phyloP scores from a whole-genome alignment of 2,888 invertebrate genomes.

The Serripes groenlandicus region DNA sequence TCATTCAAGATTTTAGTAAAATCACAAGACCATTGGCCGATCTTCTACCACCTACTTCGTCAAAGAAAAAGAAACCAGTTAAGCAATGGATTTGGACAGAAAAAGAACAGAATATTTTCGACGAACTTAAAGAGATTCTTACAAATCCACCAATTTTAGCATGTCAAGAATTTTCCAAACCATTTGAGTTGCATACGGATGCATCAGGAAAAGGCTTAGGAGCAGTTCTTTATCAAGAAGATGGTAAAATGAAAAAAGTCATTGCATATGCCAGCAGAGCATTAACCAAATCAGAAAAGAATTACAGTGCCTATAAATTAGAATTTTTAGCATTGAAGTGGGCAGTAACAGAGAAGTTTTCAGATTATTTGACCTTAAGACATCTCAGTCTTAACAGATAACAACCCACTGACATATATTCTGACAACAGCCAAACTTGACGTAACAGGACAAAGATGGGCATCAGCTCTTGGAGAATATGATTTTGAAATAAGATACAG shows the following conservation, averaged over 20 bases:
- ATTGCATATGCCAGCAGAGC: slow-evolving; percentile 4
- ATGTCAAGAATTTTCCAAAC: slow-evolving; percentile 16
- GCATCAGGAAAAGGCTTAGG: not conserved
- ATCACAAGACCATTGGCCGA: slow-evolving; percentile 48
- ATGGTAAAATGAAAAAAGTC: not conserved
- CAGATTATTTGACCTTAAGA: too few relatives aligned
- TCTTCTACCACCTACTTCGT: slow-evolving; percentile 30
- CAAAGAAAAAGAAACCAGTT: slow-evolving; percentile 23
- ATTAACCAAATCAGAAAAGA: too few relatives aligned
- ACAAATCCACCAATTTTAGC: slow-evolving; percentile 31
- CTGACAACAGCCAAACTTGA: too few relatives aligned
- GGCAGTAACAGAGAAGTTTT: too few relatives aligned
- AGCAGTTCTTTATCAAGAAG: slow-evolving; percentile 3
- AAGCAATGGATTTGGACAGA: slow-evolving; percentile 24
- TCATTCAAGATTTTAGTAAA: slow-evolving; percentile 50
- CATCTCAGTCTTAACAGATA: too few relatives aligned
- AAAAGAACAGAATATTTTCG: slow-evolving; percentile 22
- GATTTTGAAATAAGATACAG: too few relatives aligned
- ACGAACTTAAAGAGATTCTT: too few relatives aligned
- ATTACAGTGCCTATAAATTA: too few relatives aligned
- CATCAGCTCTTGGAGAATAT: too few relatives aligned
- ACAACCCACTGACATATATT: too few relatives aligned
- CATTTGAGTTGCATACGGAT: slow-evolving; percentile 43
- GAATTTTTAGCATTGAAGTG: too few relatives aligned
- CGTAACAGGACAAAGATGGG: too few relatives aligned